Conservation (phyloP, 2,888 invertebrate species). For the Nezara viridula region DNA sequence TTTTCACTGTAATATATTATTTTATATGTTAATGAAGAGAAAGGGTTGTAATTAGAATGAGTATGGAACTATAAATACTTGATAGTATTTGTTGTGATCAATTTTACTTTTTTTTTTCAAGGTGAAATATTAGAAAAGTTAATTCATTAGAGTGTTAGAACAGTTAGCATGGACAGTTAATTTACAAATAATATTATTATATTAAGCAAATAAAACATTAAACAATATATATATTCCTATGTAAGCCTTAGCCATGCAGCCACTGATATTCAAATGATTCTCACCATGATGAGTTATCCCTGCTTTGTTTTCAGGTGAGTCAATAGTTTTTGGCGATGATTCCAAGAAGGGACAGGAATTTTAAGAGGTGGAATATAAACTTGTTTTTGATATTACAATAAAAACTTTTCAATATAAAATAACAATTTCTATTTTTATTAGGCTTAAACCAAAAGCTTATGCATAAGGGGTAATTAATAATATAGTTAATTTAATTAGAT, state of each 20-base stretch:
- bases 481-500: constrained; percentile 39
- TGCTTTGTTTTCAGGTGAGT: constrained; percentile 60
- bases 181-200: constrained; percentile 53
- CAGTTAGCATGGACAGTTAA: constrained; percentile 56
- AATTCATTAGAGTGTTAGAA: constrained; percentile 57
- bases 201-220: constrained; percentile 50
- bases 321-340: constrained; percentile 56
- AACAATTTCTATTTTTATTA: constrained; percentile 6
- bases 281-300: constrained; percentile 62
- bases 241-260: constrained; percentile 63
- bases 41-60: not conserved
- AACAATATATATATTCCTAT: constrained; percentile 49
- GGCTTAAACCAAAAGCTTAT: constrained; percentile 59
- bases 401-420: constrained; percentile 38
- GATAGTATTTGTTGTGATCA: not conserved
- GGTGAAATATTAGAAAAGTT: constrained; percentile 47
- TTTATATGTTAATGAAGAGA: constrained; percentile 25
- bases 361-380: constrained; percentile 32
- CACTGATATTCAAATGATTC: constrained; percentile 62
- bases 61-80: not conserved
- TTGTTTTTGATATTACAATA: constrained; percentile 12
- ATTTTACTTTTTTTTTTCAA: not conserved
- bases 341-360: constrained; percentile 54
- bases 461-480: constrained; percentile 55
- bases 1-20: constrained; percentile 5